Base-by-base conservation (phyloP, 1,140 invertebrate species). In the Pseudomyrmex gracilis region DNA sequence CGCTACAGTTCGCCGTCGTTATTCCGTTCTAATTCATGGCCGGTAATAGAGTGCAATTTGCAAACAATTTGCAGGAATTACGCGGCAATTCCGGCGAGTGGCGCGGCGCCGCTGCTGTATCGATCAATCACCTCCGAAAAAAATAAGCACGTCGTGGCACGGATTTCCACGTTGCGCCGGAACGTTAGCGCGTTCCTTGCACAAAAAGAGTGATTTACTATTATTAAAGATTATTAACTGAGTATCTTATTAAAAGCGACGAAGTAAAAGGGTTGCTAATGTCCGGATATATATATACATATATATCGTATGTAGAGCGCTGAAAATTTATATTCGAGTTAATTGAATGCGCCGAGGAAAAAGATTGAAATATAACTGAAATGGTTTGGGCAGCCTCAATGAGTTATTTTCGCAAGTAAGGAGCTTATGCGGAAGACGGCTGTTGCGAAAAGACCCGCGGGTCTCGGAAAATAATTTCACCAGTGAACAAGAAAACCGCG, bases 11-110 rank as follows among this genome's bases (percentile, higher is more conserved):
- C 12, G 24, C 78, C 47, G 22, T 74, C 58, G 78, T 82, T 82
- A 61, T 77, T 22, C 51, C 63, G 43, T 86, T 87, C 74, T 76
- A 74, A 80, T 87, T 71, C 49, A 10, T 51, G 86, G 10, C 17
- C 57, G 53, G 43, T 78, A 87, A 87, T 87, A 63, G 86, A 73
- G 82, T 67, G 68, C 84, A 89, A 89, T 89, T 88, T 88, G 84
- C 87, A 89, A 89, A 89, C 83, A 89, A 88, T 89, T 88, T 88
- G 86, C 86, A 85, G 83, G 67, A 88, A 89, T 85, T 85, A 67
- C 87, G 57, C 45, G 84, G 86, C 85, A 89, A 89, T 89, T 89
- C 60, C 61, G 73, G 51, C 73, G 61, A 85, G 67, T 58, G 78
- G 20, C 67, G 43, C 73, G 77, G 66, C 77, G 43, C 22, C 57